Evolutionary conservation across 2,797 vertebrate species (phyloP).

Genomic region (Eurystomus glaucurus): DNA sequence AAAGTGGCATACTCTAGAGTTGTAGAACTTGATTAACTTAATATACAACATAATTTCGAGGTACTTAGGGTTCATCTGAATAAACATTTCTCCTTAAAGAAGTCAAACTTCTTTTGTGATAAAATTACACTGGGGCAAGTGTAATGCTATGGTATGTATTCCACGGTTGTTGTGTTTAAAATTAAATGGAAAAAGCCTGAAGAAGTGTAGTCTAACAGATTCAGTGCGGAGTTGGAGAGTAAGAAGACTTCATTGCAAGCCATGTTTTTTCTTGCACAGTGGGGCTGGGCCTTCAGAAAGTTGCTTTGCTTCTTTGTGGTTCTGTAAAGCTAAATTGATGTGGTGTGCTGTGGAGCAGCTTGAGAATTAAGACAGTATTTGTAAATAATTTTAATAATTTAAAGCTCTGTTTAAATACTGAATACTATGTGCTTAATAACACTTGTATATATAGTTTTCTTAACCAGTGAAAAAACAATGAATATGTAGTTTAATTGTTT

Average conservation of each 20-base stretch:
- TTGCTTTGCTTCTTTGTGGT: not conserved
- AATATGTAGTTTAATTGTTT: not conserved
- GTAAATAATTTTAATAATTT: not conserved
- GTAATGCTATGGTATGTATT: rapidly evolving
- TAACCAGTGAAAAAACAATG: rapidly evolving
- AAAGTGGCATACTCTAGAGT: rapidly evolving
- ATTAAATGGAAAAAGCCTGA: not conserved
- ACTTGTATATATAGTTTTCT: rapidly evolving
- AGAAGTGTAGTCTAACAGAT: not conserved
- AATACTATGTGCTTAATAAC: not conserved
- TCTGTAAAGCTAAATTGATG: not conserved
- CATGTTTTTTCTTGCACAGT: rapidly evolving
- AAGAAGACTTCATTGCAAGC: not conserved
- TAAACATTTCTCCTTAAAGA: not conserved
- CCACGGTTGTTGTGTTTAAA: rapidly evolving
- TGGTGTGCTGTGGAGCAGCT: not conserved
- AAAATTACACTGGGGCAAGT: rapidly evolving
- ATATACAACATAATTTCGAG: rapidly evolving
- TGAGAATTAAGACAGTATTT: not conserved
- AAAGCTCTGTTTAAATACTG: not conserved
- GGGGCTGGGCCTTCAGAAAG: not conserved
- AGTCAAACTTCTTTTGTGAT: rapidly evolving
- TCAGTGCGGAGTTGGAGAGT: rapidly evolving
- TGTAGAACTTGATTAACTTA: not conserved
- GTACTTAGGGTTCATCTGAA: rapidly evolving